phyloP scores from a whole-genome alignment of 2,113 vertebrate species.

The Muntiacus reevesi region DNA sequence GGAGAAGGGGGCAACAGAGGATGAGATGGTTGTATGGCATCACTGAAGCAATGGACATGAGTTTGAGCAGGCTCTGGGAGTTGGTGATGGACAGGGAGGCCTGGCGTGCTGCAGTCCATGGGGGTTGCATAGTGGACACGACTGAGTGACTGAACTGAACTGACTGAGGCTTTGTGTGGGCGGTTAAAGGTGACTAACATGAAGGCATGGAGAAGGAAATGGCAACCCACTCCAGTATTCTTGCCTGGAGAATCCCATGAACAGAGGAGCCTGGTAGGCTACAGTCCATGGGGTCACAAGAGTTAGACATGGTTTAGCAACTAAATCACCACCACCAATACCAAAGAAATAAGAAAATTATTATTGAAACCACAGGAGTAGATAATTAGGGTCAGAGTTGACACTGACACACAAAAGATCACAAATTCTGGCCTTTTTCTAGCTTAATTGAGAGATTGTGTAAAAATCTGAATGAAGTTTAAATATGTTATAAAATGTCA shows the following conservation, averaged over 20 bases:
- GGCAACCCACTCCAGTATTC: neutral
- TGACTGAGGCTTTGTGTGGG: neutral
- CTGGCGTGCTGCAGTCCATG: neutral
- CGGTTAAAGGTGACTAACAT: neutral
- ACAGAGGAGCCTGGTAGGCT: neutral
- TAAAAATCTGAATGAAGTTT: neutral
- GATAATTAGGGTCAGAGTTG: neutral
- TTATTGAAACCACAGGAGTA: neutral
- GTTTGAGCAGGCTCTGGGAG: neutral
- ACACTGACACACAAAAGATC: neutral
- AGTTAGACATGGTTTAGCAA: neutral
- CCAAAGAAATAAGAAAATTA: neutral
- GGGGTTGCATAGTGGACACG: accelerated
- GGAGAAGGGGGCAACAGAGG: neutral
- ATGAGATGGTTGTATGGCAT: neutral
- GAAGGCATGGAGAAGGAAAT: neutral
- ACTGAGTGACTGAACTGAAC: neutral
- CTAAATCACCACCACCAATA: neutral
- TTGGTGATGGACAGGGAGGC: neutral
- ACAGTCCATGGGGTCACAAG: neutral
- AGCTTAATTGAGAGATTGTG: neutral
- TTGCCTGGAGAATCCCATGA: neutral
- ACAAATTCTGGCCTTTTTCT: neutral
- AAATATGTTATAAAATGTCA: neutral
- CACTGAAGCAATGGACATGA: neutral